Conservation (phyloP, 2,113 vertebrate species). For the Archocentrus centrarchus region DNA sequence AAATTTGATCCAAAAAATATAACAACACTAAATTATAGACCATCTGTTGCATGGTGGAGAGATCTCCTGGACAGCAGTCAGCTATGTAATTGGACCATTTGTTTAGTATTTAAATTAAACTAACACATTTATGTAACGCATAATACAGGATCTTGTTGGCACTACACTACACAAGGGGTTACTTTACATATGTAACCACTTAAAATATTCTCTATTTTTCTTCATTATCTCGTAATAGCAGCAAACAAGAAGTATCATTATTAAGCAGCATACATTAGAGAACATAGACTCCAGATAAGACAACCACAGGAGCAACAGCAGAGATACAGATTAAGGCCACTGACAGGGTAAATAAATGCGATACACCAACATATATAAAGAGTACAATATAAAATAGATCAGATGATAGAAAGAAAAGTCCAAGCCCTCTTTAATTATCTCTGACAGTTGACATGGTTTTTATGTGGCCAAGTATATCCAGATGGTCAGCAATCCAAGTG, state of each 20-base stretch:
- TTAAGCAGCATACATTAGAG: neutral
- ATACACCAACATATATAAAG: neutral
- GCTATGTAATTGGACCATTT: slow-evolving; percentile 70
- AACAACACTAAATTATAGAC: slow-evolving; percentile 56
- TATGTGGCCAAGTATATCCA: slow-evolving; percentile 40
- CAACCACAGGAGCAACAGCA: neutral
- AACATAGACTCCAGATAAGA: slow-evolving; percentile 24
- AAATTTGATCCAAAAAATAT: slow-evolving; percentile 65
- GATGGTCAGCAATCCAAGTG: slow-evolving; percentile 57
- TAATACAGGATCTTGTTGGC: slow-evolving; percentile 29
- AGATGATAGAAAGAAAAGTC: neutral
- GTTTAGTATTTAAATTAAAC: slow-evolving; percentile 57
- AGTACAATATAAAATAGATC: slow-evolving; percentile 4
- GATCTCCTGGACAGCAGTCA: slow-evolving; percentile 65
- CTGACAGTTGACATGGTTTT: slow-evolving; percentile 33
- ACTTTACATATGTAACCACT: slow-evolving; percentile 53
- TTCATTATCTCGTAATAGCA: slow-evolving; percentile 20
- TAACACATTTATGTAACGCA: slow-evolving; percentile 47
- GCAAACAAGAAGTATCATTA: slow-evolving; percentile 23
- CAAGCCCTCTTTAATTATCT: slow-evolving; percentile 39
- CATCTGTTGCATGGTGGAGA: slow-evolving; percentile 68
- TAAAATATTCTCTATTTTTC: slow-evolving; percentile 3
- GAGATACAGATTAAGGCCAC: neutral
- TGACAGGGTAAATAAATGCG: neutral
- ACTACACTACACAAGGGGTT: slow-evolving; percentile 42